Evolutionary conservation across 2,113 vertebrate species (phyloP).

Genomic region (Neodontobutis hainanensis): DNA sequence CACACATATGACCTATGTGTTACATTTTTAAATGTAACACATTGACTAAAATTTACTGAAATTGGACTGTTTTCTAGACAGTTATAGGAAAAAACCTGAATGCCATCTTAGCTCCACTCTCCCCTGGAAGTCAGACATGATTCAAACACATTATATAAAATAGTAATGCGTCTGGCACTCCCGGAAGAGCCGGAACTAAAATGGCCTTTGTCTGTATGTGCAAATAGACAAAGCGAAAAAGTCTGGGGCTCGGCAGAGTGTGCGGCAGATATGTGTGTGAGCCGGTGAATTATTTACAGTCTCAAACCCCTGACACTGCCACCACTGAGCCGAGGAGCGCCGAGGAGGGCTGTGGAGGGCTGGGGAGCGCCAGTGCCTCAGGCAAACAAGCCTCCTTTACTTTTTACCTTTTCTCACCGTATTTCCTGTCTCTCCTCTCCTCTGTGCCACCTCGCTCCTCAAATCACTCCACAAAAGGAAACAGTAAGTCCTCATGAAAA

Average conservation of each 20-base stretch:
- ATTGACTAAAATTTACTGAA: too few relatives aligned
- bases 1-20: too few relatives aligned
- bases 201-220: slow-evolving; percentile 10
- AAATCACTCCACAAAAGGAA: not conserved
- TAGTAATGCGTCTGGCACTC: slow-evolving; percentile 12
- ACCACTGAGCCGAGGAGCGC: slow-evolving; percentile 31
- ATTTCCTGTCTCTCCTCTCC: slow-evolving; percentile 22
- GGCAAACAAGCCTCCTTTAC: slow-evolving; percentile 41
- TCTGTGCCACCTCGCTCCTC: not conserved
- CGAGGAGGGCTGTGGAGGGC: slow-evolving; percentile 4
- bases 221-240: slow-evolving; percentile 12
- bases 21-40: too few relatives aligned
- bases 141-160: slow-evolving; percentile 21
- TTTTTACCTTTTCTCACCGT: slow-evolving; percentile 1
- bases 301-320: slow-evolving; percentile 50
- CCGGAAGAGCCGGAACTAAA: slow-evolving; percentile 22
- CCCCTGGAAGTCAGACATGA: not conserved
- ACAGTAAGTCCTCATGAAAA: not conserved
- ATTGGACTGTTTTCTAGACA: too few relatives aligned
- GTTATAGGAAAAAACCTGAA: not conserved
- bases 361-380: slow-evolving; percentile 29
- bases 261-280: slow-evolving; percentile 21
- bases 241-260: slow-evolving; percentile 6
- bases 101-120: not conserved
- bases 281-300: slow-evolving; percentile 67